Base-by-base conservation (phyloP, 2,113 vertebrate genomes). In the Lepus europaeus region DNA sequence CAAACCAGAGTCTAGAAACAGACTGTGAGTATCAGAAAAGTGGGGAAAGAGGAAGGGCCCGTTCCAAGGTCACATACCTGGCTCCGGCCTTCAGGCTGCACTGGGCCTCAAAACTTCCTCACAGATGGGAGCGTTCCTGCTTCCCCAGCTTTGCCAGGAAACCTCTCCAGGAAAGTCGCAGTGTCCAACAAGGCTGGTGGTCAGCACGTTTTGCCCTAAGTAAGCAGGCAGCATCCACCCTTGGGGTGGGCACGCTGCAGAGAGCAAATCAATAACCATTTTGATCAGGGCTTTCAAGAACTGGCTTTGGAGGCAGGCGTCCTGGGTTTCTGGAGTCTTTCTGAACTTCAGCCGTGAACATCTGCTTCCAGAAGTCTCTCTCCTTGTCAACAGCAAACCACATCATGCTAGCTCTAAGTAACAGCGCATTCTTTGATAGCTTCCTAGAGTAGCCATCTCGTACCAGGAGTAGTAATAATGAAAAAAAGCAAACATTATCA, bases 201-300 rank as follows among this genome's bases (percentile, higher is more conserved):
- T 96, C 91, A 87, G 93, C 93, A 94, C 61, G 9, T 64, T 91
- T 81, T 72, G 36, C 22, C 77, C 83, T 76, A 80, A 89, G 70
- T 70, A 76, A 89, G 96, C 89, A 82, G 72, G 45, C 69, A 89
- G 53, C 29, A 13, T 53, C 89, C 0, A 1, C 39, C 59, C 73
- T 80, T 56, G 56, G 86, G 53, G 68, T 33, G 6, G 61, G 36
- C 19, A 83, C 45, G 78, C 36, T 8, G 20, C 49, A 83, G 89
- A 87, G 56, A 17, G 2, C 61, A 56, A 86, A 86, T 95, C 94
- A 92, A 95, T 95, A 96, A 29, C 70, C 45, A 16, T 63, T 63
- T 64, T 76, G 27, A 87, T 61, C 66, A 25, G 66, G 51, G 53
- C 87, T 94, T 94, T 94, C 72, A 80, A 96, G 81, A 93, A 19